Conservation (phyloP, 2,888 invertebrate genomes). For the Furcula furcula region DNA sequence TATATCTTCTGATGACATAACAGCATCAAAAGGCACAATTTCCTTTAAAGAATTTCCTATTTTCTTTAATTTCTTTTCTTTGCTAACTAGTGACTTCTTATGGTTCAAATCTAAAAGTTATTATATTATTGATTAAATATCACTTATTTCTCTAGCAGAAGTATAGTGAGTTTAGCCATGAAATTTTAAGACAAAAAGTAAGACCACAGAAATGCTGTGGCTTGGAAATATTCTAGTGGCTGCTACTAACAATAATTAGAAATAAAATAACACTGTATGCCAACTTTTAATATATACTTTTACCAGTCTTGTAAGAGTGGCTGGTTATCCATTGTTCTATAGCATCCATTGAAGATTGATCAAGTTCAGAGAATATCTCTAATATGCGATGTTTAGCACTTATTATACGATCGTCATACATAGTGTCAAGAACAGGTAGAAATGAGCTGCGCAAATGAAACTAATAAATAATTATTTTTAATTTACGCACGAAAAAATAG, state of each 20-base stretch:
- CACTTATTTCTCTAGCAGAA: too few relatives aligned
- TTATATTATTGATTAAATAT: background rate
- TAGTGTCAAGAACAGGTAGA: too few relatives aligned
- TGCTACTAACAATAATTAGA: too few relatives aligned
- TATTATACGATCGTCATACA: conserved; percentile 44
- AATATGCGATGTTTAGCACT: conserved; percentile 52
- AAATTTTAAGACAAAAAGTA: too few relatives aligned
- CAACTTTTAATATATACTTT: background rate
- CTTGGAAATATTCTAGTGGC: too few relatives aligned
- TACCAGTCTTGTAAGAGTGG: conserved; percentile 61
- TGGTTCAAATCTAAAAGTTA: conserved; percentile 51
- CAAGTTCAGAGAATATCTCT: conserved; percentile 52
- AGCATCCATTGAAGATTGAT: conserved; percentile 47
- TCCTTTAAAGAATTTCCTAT: conserved; percentile 59
- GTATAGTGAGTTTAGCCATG: too few relatives aligned
- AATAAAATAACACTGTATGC: background rate
- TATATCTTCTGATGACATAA: conserved; percentile 64
- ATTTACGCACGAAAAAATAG: too few relatives aligned
- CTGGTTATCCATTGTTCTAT: conserved; percentile 67
- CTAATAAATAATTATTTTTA: too few relatives aligned
- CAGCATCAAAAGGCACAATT: conserved; percentile 61
- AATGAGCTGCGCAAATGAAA: too few relatives aligned
- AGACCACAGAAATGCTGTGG: too few relatives aligned
- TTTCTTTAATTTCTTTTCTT: conserved; percentile 51
- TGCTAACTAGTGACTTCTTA: conserved; percentile 41